Evolutionary conservation across 92 coral and sea anemone genomes (phyloP).

Genomic region (Zoanthus gigantus): DNA sequence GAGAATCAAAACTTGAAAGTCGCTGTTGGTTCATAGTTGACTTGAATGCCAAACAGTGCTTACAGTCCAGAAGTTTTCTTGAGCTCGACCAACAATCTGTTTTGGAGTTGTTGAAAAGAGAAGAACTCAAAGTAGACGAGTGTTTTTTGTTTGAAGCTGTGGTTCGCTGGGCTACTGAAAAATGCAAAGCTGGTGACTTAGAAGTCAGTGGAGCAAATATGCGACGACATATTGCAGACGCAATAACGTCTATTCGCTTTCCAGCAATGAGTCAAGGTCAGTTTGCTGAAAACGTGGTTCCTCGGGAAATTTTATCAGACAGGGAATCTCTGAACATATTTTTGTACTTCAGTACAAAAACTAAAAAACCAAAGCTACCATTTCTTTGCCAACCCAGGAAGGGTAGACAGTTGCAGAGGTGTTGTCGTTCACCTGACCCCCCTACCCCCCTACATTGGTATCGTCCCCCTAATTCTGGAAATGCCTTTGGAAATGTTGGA

Average conservation of each 20-base stretch:
- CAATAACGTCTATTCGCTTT: slow-evolving; percentile 67
- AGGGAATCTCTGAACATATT: slow-evolving; percentile 73
- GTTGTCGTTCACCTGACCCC: slow-evolving; percentile 65
- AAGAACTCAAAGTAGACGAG: slow-evolving; percentile 63
- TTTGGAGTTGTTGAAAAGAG: slow-evolving; percentile 58
- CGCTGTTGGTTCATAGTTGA: slow-evolving; percentile 78
- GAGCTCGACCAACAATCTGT: slow-evolving; percentile 58
- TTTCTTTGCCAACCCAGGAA: slow-evolving; percentile 63
- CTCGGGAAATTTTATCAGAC: slow-evolving; percentile 68
- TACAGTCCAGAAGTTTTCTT: slow-evolving; percentile 64
- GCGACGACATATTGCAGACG: slow-evolving; percentile 66
- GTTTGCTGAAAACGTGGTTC: slow-evolving; percentile 76
- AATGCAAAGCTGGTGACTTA: slow-evolving; percentile 55
- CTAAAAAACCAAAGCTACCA: slow-evolving; percentile 54
- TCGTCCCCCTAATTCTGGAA: slow-evolving; percentile 67
- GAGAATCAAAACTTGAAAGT: slow-evolving; percentile 67
- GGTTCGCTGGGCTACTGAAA: slow-evolving; percentile 64
- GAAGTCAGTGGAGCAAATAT: slow-evolving; percentile 64
- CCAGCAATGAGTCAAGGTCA: slow-evolving; percentile 74
- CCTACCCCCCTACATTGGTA: slow-evolving; percentile 73
- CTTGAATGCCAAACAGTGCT: slow-evolving; percentile 52
- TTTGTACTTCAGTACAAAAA: slow-evolving; percentile 52
- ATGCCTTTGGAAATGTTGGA: slow-evolving; percentile 44
- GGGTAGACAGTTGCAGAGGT: slow-evolving; percentile 65
- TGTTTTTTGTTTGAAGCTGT: slow-evolving; percentile 67